phyloP scores from a whole-genome alignment of 2,797 vertebrate species.

The Crocidura indochinensis region DNA sequence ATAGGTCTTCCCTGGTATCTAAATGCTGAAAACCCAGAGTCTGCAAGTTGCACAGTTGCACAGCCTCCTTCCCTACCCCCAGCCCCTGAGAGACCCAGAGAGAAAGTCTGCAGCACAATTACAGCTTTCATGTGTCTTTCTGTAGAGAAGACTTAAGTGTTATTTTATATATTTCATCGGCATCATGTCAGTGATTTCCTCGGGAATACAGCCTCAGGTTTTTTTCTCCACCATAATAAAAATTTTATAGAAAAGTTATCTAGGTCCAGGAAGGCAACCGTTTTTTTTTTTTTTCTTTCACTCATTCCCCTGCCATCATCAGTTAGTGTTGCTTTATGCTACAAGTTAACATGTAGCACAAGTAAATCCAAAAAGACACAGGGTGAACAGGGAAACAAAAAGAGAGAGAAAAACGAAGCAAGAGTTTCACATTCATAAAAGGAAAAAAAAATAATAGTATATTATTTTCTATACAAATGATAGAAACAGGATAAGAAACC shows the following conservation, averaged over 20 bases:
- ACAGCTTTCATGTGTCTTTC: conserved; percentile 78
- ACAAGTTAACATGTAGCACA: not conserved
- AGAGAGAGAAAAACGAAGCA: not conserved
- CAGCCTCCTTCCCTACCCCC: conserved; percentile 76
- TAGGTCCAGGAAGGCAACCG: not conserved
- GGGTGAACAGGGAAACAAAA: not conserved
- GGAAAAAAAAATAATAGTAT: not conserved
- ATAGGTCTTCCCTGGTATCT: conserved; percentile 77
- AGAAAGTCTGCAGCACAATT: conserved; percentile 83
- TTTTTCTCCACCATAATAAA: not conserved
- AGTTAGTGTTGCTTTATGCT: not conserved
- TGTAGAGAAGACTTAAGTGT: conserved; percentile 82
- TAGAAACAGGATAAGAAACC: not conserved
- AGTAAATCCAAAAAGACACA: conserved; percentile 21
- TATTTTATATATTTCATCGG: conserved; percentile 84
- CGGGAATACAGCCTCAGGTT: conserved; percentile 70
- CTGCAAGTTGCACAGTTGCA: conserved; percentile 65
- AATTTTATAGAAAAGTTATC: conserved; percentile 70
- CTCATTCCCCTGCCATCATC: no score
- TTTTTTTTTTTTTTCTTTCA: not conserved
- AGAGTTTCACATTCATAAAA: not conserved
- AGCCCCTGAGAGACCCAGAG: conserved; percentile 85
- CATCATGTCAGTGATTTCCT: conserved; percentile 78
- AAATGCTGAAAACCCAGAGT: conserved; percentile 67
- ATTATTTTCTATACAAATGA: conserved; percentile 57